Conservation (phyloP, 2,113 vertebrate genomes). For the Columbina picui region DNA sequence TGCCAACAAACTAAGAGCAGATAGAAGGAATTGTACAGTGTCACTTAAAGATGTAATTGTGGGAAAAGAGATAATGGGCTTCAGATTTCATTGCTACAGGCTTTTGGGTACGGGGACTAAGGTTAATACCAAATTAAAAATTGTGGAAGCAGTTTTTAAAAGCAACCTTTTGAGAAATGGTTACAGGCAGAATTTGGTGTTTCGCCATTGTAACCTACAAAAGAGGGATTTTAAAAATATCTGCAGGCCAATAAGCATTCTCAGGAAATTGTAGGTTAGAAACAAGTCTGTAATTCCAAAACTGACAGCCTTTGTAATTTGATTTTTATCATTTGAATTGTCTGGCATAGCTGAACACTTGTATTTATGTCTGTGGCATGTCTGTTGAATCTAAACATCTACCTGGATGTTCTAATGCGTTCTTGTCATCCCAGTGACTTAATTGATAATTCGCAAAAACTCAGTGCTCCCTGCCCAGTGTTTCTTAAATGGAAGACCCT, state of each 20-base stretch:
- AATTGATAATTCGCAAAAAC: background rate
- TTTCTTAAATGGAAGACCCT: background rate
- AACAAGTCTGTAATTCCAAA: background rate
- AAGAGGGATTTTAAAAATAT: background rate
- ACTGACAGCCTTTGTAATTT: background rate
- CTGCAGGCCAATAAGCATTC: background rate
- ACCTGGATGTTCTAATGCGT: background rate
- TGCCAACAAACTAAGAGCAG: constrained; percentile 12
- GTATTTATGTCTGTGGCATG: accelerated
- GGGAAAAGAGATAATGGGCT: background rate
- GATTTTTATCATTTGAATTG: background rate
- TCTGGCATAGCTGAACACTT: background rate
- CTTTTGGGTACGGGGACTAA: background rate
- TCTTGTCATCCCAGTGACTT: background rate
- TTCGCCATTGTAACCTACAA: background rate
- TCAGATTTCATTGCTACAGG: background rate
- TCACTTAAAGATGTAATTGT: background rate
- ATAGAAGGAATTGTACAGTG: background rate
- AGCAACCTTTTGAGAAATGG: background rate
- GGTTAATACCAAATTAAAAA: background rate
- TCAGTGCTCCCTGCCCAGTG: background rate
- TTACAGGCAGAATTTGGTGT: background rate
- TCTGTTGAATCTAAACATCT: background rate
- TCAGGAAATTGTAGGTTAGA: background rate
- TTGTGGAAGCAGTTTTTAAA: background rate